Base-by-base conservation (phyloP, 2,113 vertebrate species). In the Cacatua alba region DNA sequence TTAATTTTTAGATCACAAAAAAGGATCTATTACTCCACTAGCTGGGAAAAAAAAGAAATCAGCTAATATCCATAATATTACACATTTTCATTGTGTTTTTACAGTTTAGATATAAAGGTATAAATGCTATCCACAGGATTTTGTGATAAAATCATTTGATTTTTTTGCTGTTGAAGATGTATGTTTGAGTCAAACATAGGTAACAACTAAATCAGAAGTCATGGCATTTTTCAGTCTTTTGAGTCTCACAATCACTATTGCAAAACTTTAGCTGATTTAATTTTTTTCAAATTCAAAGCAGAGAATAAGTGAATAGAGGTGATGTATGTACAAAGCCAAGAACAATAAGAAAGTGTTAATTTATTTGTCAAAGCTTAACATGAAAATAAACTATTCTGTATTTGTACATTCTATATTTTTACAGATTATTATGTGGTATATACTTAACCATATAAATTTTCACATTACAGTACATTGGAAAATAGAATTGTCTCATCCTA, bases 31-130 rank as follows among this genome's bases (percentile, higher is more conserved):
- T 75, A n/a, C 43, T 75, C 20, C 10, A 65, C 25, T 26, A 13
- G 6, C 24, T 46, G 7, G 55, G 31, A 11, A 25, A n/a, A 21
- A 65, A 74, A 84, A 48, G 49, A 26, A 64, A 57, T 28, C 17
- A 37, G 29, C 7, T 37, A 11, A 3, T 51, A 17, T 37, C 9
- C 6, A 26, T 25, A 71, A 44, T 69, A 44, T 17, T 69, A 13
- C 10, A n/a, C 0, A 6, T n/a, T 71, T 63, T 64, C 5, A 46
- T 2, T 4, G 2, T 26, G 7, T 44, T 60, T 41, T 72, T 4
- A 31, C 14, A 31, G 4, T 70, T 65, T 37, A 65, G 4, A 8
- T 23, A 9, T 12, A 21, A 60, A 78, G 8, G 6, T 33, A 17
- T 62, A 55, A 92, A 55, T 41, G 24, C 1, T 4, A 3, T 33